Conservation (phyloP, 2,888 invertebrate genomes). For the Acrobasis consociella region DNA sequence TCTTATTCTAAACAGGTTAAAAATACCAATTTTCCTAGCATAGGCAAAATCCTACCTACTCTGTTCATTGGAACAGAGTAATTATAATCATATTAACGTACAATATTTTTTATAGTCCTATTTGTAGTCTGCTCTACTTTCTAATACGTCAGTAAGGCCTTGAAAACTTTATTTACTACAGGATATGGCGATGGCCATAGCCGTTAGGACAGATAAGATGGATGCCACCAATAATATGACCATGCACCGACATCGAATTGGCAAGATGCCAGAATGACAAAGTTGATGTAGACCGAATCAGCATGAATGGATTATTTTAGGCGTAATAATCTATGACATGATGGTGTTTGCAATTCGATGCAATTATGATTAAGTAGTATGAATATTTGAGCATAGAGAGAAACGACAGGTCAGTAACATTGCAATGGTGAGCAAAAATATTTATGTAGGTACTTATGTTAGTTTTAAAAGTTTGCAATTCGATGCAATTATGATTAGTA, state of each 20-base stretch:
- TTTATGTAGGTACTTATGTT: too few species aligned
- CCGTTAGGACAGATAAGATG: conserved; percentile 26
- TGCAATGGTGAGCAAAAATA: too few species aligned
- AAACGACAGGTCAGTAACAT: too few species aligned
- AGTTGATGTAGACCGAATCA: conserved; percentile 20
- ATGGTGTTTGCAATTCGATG: not conserved
- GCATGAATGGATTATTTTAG: conserved; percentile 26
- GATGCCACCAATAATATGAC: conserved; percentile 30
- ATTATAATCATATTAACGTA: too few species aligned
- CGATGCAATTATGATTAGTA: too few species aligned
- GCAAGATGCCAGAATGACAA: conserved; percentile 26
- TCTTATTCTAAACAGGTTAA: too few species aligned
- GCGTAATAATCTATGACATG: conserved; percentile 13
- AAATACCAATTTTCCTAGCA: too few species aligned
- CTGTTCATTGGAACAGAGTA: too few species aligned
- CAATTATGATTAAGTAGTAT: not conserved
- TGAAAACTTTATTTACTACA: conserved; percentile 20
- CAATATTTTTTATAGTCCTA: not conserved
- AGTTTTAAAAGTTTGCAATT: too few species aligned
- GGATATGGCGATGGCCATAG: conserved; percentile 7
- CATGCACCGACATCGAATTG: conserved; percentile 27
- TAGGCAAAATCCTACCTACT: too few species aligned
- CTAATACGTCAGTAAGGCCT: not conserved
- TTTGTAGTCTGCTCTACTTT: not conserved
- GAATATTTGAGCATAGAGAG: too few species aligned